Conservation (phyloP, 2,888 invertebrate species). For the Petrophora chlorosata region DNA sequence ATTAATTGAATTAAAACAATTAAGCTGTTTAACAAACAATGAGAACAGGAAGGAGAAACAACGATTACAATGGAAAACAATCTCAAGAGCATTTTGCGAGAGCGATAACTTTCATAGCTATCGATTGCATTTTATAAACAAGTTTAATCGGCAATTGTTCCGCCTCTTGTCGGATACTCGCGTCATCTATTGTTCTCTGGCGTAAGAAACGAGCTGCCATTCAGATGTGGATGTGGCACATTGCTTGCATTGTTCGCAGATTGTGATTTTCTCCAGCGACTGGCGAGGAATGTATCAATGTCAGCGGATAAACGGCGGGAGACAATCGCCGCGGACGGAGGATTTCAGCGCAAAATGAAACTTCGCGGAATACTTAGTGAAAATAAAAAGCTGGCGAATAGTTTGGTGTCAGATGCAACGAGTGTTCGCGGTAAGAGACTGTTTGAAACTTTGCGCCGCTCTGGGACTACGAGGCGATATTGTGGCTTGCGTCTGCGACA, state of each 20-base stretch:
- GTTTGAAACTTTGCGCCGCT: slow-evolving; percentile 61
- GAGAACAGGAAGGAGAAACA: slow-evolving; percentile 37
- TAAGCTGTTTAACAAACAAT: slow-evolving; percentile 40
- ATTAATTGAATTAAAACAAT: slow-evolving; percentile 21
- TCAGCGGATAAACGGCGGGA: slow-evolving; percentile 55
- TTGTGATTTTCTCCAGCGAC: slow-evolving; percentile 47
- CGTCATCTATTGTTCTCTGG: slow-evolving; percentile 68
- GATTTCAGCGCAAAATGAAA: slow-evolving; percentile 65
- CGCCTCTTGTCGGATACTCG: slow-evolving; percentile 61
- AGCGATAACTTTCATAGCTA: slow-evolving; percentile 60
- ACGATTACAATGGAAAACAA: slow-evolving; percentile 36
- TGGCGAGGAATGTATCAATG: slow-evolving; percentile 62
- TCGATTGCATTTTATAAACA: slow-evolving; percentile 74
- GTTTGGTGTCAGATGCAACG: slow-evolving; percentile 78
- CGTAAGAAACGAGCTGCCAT: slow-evolving; percentile 46
- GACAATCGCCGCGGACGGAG: slow-evolving; percentile 49
- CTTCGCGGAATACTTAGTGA: slow-evolving; percentile 67
- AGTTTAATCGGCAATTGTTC: slow-evolving; percentile 77
- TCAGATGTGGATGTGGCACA: slow-evolving; percentile 49
- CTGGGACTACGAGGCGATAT: slow-evolving; percentile 38
- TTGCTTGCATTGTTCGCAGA: slow-evolving; percentile 57
- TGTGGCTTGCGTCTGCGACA: slow-evolving; percentile 34
- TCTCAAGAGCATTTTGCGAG: slow-evolving; percentile 42
- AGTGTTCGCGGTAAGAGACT: slow-evolving; percentile 64
- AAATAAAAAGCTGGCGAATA: slow-evolving; percentile 66